A percentile compares a stretch with the other conserved stretches of the same genome.
phyloP scores from a whole-genome alignment of 64 coral and sea anemone genomes.

The Montipora sp. region DNA sequence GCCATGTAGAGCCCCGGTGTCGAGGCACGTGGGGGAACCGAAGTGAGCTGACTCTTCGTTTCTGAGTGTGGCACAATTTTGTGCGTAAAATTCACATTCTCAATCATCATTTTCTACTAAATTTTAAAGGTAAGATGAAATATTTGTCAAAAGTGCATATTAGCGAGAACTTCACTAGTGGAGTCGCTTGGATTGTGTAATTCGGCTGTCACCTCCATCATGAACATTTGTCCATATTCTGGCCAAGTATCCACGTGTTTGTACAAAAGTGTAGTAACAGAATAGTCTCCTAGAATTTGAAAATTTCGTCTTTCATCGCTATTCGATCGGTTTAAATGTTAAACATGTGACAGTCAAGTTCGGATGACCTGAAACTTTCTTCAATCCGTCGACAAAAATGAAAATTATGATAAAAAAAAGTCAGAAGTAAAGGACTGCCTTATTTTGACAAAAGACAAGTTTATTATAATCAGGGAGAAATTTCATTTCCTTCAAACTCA shows the following conservation, averaged over 20 bases:
- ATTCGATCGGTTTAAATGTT: neutral
- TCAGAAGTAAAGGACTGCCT: neutral
- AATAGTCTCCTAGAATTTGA: neutral
- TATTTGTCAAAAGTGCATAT: neutral
- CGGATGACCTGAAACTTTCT: neutral
- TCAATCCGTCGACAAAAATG: neutral
- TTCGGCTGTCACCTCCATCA: too few relatives aligned
- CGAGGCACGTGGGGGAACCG: constrained; percentile 15
- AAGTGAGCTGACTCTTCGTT: neutral
- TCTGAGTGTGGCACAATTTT: constrained; percentile 35
- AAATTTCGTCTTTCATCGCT: neutral
- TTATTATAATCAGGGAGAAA: too few relatives aligned
- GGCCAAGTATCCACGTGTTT: neutral
- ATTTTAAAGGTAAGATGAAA: neutral
- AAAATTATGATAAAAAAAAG: neutral
- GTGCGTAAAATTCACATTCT: neutral
- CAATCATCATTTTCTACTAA: neutral
- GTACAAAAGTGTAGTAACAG: neutral
- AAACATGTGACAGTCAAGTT: neutral
- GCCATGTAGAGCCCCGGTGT: neutral
- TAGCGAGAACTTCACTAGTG: neutral
- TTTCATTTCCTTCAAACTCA: neutral
- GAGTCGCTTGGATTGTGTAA: too few relatives aligned
- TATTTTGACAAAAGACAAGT: too few relatives aligned
- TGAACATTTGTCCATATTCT: too few relatives aligned